Percentiles rank a stretch among this genome's conserved stretches.
phyloP scores from a whole-genome alignment of 64 coral and sea anemone genomes.

The Montipora capricornis region DNA sequence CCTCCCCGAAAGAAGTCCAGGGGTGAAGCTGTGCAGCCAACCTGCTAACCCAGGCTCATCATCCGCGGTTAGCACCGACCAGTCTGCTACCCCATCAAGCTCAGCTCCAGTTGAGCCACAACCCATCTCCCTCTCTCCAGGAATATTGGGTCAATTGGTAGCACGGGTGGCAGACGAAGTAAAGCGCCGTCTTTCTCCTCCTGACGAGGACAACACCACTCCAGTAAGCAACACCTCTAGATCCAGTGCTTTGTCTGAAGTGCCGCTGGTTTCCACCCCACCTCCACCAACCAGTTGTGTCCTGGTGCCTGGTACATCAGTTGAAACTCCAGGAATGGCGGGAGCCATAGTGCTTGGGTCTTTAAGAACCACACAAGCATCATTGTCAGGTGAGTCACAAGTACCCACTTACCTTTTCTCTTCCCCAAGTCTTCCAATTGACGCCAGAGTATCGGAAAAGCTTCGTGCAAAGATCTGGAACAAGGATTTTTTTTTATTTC shows the following conservation, averaged over 20 bases:
- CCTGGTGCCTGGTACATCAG: too few relatives aligned
- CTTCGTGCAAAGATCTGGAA: background rate
- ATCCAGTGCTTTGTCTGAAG: too few relatives aligned
- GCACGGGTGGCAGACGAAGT: background rate
- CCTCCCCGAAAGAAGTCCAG: too few relatives aligned
- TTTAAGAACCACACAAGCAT: background rate
- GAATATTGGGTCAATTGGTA: too few relatives aligned
- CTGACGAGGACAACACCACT: background rate
- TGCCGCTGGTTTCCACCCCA: too few relatives aligned
- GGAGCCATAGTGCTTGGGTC: too few relatives aligned
- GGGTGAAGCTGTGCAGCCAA: background rate
- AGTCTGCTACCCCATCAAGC: too few relatives aligned
- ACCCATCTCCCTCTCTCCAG: too few relatives aligned
- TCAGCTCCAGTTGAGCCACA: too few relatives aligned
- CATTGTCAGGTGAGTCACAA: background rate
- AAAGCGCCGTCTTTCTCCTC: background rate
- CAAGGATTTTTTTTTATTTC: slow-evolving; percentile 15
- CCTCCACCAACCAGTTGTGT: too few relatives aligned
- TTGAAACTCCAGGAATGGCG: too few relatives aligned
- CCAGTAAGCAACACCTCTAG: too few relatives aligned
- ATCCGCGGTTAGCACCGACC: background rate
- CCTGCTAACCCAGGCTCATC: background rate
- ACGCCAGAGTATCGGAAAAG: slow-evolving; percentile 9
- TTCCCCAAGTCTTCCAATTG: background rate
- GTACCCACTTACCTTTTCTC: background rate